Evolutionary conservation across 2,888 invertebrate genomes (phyloP).

Genomic region (Amiota communis): DNA sequence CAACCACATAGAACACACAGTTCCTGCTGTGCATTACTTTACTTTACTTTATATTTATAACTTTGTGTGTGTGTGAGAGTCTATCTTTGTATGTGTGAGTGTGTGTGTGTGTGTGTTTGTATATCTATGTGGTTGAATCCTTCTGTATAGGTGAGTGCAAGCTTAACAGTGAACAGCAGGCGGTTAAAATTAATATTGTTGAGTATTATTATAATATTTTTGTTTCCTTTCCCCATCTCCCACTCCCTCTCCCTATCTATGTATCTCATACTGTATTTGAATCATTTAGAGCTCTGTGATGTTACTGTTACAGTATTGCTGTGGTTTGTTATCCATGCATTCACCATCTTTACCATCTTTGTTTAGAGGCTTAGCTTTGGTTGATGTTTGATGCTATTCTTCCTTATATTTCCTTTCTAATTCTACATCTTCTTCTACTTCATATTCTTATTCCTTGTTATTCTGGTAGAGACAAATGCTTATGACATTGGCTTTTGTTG

Average conservation of each 20-base stretch:
- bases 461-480: conserved; percentile 10
- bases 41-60: no score
- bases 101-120: no score
- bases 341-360: no score
- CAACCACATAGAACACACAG: not conserved
- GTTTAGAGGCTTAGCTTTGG: not conserved
- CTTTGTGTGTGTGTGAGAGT: no score
- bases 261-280: not conserved
- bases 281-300: not conserved
- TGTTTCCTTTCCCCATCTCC: not conserved
- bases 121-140: not conserved
- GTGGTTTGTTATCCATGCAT: not conserved
- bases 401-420: not conserved
- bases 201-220: conserved; percentile 44
- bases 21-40: not conserved
- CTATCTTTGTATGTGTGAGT: no score
- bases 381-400: not conserved
- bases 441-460: not conserved
- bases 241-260: not conserved
- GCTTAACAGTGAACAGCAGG: conserved; percentile 51
- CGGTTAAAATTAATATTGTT: conserved; percentile 61
- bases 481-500: conserved; percentile 15
- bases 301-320: not conserved
- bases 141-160: not conserved
- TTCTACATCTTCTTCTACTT: not conserved